Conservation (phyloP, 2,797 vertebrate genomes). For the Liasis olivaceus region DNA sequence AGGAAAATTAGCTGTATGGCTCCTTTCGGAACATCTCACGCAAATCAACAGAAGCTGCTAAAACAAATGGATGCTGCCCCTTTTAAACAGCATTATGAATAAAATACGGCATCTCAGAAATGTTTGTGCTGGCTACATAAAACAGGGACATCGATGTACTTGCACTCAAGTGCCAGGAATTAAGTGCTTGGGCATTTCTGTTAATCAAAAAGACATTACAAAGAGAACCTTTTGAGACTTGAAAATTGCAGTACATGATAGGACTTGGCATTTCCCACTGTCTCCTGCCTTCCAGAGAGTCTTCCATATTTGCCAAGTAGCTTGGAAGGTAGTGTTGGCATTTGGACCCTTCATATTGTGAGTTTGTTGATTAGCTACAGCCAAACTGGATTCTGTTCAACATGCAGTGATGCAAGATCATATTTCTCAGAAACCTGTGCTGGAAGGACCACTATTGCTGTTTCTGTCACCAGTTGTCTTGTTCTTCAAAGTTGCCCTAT, state of each 20-base stretch:
- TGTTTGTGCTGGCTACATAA: not conserved
- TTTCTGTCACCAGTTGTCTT: not conserved
- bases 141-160: not conserved
- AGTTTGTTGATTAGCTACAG: constrained; percentile 46
- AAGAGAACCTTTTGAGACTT: constrained; percentile 54
- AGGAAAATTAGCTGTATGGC: not conserved
- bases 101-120: not conserved
- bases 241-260: constrained; percentile 63
- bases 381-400: constrained; percentile 64
- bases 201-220: constrained; percentile 68
- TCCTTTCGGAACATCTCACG: not conserved
- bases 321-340: constrained; percentile 1
- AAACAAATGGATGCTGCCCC: not conserved
- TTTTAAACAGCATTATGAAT: not conserved
- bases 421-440: constrained; percentile 62
- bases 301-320: constrained; percentile 69
- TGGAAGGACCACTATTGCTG: not conserved
- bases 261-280: not conserved
- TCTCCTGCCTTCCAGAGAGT: not conserved
- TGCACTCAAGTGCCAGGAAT: constrained; percentile 45
- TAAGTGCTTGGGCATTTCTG: constrained; percentile 58
- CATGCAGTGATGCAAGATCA: constrained; percentile 61
- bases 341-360: not conserved
- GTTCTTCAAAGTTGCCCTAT: not conserved
- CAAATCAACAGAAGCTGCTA: not conserved